A percentile compares a stretch with the other conserved stretches of the same genome.
These are phyloP conservation scores for Neosilurus mollespiculum DNA, from an alignment of 2,797 vertebrate species.

Conservation along the genomic window DNA sequence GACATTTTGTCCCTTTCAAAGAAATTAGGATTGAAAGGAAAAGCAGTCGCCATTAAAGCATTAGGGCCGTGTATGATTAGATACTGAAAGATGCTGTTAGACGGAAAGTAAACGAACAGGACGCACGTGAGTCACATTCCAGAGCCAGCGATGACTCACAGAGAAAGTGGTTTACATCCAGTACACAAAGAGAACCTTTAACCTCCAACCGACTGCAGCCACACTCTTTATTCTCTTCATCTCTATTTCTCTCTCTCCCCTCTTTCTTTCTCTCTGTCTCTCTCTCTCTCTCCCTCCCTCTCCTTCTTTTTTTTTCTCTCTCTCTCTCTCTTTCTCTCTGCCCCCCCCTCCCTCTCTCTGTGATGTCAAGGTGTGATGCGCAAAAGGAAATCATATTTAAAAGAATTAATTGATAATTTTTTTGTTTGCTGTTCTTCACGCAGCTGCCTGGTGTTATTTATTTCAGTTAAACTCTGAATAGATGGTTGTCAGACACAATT, in stretches of 20 bases:
- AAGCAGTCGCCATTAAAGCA: neutral
- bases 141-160: neutral
- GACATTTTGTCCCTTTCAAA: neutral
- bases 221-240: neutral
- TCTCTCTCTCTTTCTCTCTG: neutral
- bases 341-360: neutral
- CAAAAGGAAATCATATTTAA: slow-evolving; percentile 28
- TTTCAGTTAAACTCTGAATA: slow-evolving; percentile 64
- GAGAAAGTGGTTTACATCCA: neutral
- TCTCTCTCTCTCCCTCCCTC: neutral
- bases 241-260: neutral
- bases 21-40: neutral
- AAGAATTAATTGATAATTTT: slow-evolving; percentile 44
- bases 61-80: neutral
- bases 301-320: neutral
- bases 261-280: neutral
- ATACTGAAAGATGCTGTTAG: neutral
- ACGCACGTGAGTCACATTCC: neutral
- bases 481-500: slow-evolving; percentile 65
- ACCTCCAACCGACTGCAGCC: neutral
- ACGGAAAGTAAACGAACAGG: neutral
- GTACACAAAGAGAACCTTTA: neutral
- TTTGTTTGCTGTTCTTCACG: slow-evolving; percentile 48
- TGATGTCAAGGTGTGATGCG: slow-evolving; percentile 20
- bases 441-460: slow-evolving; percentile 64